Evolutionary conservation across 2,113 vertebrate genomes (phyloP).

Genomic region (Psilopsiagon aymara): DNA sequence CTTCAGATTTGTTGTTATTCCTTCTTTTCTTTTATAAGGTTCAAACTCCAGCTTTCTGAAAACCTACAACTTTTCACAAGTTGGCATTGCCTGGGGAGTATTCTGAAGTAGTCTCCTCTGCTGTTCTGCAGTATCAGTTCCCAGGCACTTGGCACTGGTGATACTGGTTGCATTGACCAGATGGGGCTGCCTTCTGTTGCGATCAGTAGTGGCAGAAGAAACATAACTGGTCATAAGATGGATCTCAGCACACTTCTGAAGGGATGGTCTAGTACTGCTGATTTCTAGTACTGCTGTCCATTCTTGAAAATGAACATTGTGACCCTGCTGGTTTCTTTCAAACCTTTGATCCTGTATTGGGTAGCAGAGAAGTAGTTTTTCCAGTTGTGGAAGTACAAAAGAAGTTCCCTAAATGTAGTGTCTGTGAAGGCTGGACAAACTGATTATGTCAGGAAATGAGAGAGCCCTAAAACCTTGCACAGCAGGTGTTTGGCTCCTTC

Average conservation of each 20-base stretch:
- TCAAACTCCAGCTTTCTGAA: neutral
- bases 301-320: neutral
- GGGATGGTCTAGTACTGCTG: fast-evolving
- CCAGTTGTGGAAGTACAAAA: neutral
- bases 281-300: neutral
- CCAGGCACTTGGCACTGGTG: neutral
- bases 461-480: neutral
- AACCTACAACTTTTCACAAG: neutral
- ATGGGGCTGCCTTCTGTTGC: neutral
- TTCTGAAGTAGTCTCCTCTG: neutral
- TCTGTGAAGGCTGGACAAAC: neutral
- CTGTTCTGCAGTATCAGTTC: neutral
- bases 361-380: neutral
- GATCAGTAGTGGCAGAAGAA: neutral
- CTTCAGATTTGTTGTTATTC: neutral
- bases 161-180: neutral
- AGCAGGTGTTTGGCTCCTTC: neutral
- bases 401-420: neutral
- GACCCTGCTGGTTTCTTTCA: neutral
- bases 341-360: neutral
- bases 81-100: neutral
- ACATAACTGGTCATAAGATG: fast-evolving
- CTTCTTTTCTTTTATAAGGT: neutral
- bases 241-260: neutral
- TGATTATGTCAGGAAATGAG: neutral